Evolutionary conservation across 2,113 vertebrate genomes (phyloP).

Genomic region (Megaceryle torquata): DNA sequence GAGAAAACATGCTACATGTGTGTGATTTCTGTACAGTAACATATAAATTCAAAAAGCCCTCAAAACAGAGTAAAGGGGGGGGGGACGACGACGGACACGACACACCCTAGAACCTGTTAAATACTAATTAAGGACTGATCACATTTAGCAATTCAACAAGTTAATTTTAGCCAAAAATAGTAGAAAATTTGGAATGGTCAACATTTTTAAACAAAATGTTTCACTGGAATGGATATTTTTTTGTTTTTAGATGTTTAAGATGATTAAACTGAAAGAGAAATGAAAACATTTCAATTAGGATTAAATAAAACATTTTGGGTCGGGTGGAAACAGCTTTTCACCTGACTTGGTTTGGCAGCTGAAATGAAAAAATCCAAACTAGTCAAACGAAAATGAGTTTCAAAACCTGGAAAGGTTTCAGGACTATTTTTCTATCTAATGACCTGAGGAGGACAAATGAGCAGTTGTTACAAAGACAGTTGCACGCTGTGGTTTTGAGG

Average conservation of each 20-base stretch:
- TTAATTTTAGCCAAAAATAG: slow-evolving; percentile 49
- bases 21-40: neutral
- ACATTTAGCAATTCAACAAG: neutral
- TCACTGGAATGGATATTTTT: slow-evolving; percentile 52
- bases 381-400: neutral
- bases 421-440: neutral
- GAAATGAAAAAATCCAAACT: slow-evolving; percentile 26
- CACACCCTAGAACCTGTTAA: neutral
- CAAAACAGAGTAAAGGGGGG: neutral
- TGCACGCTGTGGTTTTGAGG: neutral
- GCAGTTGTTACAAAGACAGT: neutral
- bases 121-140: neutral
- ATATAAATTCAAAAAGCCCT: neutral
- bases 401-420: neutral
- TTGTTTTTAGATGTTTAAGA: slow-evolving; percentile 58
- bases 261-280: slow-evolving; percentile 59
- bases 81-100: too few relatives aligned
- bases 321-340: slow-evolving; percentile 62
- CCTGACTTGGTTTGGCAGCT: slow-evolving; percentile 53
- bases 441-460: slow-evolving; percentile 4
- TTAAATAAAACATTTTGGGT: slow-evolving; percentile 60
- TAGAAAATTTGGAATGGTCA: slow-evolving; percentile 43
- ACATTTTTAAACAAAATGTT: slow-evolving; percentile 58
- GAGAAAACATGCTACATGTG: neutral
- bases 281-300: slow-evolving; percentile 61